These are phyloP conservation scores for Daktulosphaira vitifoliae DNA, from an alignment of 1,140 invertebrate genomes.

Conservation along the genomic window DNA sequence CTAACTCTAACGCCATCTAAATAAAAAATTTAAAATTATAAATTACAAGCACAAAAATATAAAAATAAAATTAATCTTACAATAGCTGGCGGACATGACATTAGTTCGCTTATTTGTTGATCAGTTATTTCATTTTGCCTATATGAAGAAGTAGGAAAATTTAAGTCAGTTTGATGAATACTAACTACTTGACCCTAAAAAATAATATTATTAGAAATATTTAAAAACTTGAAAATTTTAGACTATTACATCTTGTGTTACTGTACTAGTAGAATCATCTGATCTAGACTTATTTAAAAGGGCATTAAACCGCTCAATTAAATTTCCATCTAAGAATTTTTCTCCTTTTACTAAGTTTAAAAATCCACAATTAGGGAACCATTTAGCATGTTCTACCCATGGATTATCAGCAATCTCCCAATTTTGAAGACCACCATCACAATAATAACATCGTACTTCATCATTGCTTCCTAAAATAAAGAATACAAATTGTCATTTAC, in stretches of 20 bases:
- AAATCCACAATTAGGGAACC: conserved; percentile 78
- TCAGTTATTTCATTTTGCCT: conserved; percentile 41
- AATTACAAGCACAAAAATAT: neutral
- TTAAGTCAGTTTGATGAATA: conserved; percentile 19
- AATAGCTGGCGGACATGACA: conserved; percentile 49
- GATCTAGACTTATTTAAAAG: conserved; percentile 10
- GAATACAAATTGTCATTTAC: too few species aligned
- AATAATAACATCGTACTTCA: conserved; percentile 84
- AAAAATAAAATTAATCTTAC: conserved; percentile 38
- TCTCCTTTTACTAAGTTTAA: conserved; percentile 67
- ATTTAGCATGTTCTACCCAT: conserved; percentile 82
- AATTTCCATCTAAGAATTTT: conserved; percentile 55
- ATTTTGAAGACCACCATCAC: conserved; percentile 72
- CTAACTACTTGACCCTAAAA: neutral
- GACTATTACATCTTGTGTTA: conserved; percentile 10
- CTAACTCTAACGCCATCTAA: conserved; percentile 57
- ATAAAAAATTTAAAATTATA: conserved; percentile 36
- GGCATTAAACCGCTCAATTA: conserved; percentile 18
- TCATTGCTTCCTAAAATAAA: conserved; percentile 51
- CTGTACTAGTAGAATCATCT: neutral
- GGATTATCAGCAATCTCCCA: conserved; percentile 80
- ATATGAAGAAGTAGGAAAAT: neutral
- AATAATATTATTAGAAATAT: too few species aligned
- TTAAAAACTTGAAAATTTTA: too few species aligned
- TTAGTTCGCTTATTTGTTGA: conserved; percentile 48